Percentiles rank a stretch among this genome's conserved stretches.
Conservation (phyloP, 2,888 invertebrate species). For the Odontothrips loti region DNA sequence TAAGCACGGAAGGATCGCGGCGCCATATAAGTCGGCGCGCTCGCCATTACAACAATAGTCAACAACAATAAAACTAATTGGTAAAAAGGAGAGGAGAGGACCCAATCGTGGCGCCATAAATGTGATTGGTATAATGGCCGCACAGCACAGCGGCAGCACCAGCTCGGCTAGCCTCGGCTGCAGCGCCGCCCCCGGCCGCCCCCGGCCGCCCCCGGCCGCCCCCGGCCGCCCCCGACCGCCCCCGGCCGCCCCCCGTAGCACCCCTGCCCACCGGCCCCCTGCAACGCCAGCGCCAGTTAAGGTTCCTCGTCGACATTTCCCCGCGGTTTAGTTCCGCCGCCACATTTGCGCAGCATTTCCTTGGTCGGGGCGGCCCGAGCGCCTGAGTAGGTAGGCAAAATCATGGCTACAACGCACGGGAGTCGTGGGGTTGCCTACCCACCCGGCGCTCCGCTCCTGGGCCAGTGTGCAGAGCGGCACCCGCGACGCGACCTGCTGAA, state of each 20-base stretch:
- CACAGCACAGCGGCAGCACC: background rate
- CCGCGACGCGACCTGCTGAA: too few species aligned
- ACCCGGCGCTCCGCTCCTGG: too few species aligned
- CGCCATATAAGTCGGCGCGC: background rate
- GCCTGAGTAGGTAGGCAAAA: too few species aligned
- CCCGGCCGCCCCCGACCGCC: background rate
- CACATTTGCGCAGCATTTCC: too few species aligned
- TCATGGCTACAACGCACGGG: too few species aligned
- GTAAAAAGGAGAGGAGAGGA: background rate
- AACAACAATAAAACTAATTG: conserved; percentile 24
- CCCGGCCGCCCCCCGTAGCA: background rate
- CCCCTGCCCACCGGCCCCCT: background rate
- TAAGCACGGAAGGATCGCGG: background rate
- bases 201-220: background rate
- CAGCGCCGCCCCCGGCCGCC: background rate
- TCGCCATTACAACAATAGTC: conserved; percentile 20
- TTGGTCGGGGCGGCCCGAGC: too few species aligned
- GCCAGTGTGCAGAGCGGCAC: too few species aligned
- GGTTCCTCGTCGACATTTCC: background rate
- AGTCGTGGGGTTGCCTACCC: too few species aligned
- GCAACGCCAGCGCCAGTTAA: background rate
- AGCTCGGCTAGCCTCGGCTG: too few species aligned
- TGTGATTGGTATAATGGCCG: conserved; percentile 4
- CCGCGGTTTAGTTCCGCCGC: background rate
- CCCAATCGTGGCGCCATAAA: conserved; percentile 19